Evolutionary conservation across 2,888 invertebrate species (phyloP).

Genomic region (Rhyacophila evoluta): DNA sequence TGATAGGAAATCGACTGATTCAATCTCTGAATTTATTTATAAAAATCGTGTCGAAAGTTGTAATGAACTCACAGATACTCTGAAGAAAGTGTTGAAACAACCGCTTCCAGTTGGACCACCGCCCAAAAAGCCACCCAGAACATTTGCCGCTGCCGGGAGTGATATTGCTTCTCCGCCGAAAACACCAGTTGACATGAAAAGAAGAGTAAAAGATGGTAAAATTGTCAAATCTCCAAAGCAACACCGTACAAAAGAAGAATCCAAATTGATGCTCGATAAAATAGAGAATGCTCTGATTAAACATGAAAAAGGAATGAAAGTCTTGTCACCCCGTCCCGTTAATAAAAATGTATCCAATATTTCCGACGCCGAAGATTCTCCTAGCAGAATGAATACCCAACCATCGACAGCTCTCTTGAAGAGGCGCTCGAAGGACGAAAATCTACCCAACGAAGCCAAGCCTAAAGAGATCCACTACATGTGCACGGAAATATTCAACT

Average conservation of each 20-base stretch:
- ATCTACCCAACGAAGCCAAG: slow-evolving; percentile 50
- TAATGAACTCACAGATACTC: slow-evolving; percentile 69
- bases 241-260: slow-evolving; percentile 62
- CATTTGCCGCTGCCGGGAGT: slow-evolving; percentile 65
- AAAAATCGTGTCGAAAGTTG: slow-evolving; percentile 61
- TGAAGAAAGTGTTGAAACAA: slow-evolving; percentile 75
- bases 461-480: slow-evolving; percentile 67
- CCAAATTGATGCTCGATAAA: slow-evolving; percentile 76
- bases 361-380: slow-evolving; percentile 40
- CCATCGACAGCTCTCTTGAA: slow-evolving; percentile 56
- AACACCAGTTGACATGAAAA: slow-evolving; percentile 39
- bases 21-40: neutral
- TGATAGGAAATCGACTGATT: neutral
- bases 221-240: slow-evolving; percentile 55
- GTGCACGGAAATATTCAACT: slow-evolving; percentile 67
- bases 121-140: slow-evolving; percentile 81
- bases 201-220: slow-evolving; percentile 38
- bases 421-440: neutral
- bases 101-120: slow-evolving; percentile 79
- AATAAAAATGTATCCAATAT: slow-evolving; percentile 30
- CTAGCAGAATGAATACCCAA: slow-evolving; percentile 58
- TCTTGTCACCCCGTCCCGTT: slow-evolving; percentile 47
- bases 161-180: slow-evolving; percentile 39
- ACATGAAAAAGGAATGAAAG: slow-evolving; percentile 60
- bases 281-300: slow-evolving; percentile 72